Percentiles rank a stretch among this genome's conserved stretches.
These are phyloP conservation scores for Melanchra persicariae DNA, from an alignment of 2,888 invertebrate genomes.

Conservation along the genomic window DNA sequence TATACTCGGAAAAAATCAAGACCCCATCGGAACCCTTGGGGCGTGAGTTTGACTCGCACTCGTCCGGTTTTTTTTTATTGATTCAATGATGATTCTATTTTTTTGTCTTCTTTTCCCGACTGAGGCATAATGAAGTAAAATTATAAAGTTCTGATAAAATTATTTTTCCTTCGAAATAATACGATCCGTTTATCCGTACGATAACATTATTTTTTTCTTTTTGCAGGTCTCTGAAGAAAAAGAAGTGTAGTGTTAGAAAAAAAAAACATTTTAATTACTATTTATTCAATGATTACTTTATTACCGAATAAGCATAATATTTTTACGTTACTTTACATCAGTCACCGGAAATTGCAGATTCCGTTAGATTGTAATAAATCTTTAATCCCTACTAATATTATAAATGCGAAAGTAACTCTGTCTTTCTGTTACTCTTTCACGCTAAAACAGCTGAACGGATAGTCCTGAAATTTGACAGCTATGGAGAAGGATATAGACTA, in stretches of 20 bases:
- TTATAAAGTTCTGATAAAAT: conserved; percentile 42
- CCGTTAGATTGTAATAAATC: too few relatives aligned
- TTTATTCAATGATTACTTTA: conserved; percentile 23
- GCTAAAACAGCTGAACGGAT: too few relatives aligned
- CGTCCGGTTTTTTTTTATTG: background rate
- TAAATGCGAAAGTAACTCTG: too few relatives aligned
- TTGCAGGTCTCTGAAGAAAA: conserved; percentile 65
- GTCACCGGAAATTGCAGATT: too few relatives aligned
- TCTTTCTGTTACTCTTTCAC: too few relatives aligned
- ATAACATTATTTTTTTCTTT: conserved; percentile 42
- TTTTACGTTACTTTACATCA: conserved; percentile 1
- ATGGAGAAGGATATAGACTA: too few relatives aligned
- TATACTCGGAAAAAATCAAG: too few relatives aligned
- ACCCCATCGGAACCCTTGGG: too few relatives aligned
- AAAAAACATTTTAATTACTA: conserved; percentile 13
- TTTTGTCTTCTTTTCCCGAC: conserved; percentile 90
- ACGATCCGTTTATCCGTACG: background rate
- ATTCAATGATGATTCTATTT: conserved; percentile 74
- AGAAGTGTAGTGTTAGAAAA: conserved; percentile 29
- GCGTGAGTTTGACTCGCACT: too few relatives aligned
- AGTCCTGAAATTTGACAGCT: too few relatives aligned
- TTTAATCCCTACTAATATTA: too few relatives aligned
- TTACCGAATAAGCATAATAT: conserved; percentile 24
- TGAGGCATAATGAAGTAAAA: conserved; percentile 82
- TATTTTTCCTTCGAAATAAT: background rate